Evolutionary conservation across 2,888 invertebrate species (phyloP).

Genomic region (Apamea epomidion): DNA sequence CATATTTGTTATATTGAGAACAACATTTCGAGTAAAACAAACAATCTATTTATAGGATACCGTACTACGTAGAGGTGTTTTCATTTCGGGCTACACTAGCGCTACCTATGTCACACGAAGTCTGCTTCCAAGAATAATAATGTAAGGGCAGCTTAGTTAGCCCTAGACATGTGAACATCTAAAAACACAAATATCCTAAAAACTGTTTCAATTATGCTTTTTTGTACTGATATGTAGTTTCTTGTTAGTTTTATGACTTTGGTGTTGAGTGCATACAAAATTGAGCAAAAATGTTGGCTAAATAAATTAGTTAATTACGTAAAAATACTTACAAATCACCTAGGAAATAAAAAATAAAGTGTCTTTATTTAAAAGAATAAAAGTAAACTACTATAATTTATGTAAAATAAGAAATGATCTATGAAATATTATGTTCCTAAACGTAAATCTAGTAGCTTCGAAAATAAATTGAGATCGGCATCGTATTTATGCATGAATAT

Average conservation of each 20-base stretch:
- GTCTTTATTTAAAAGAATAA: conserved; percentile 86
- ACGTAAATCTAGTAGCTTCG: conserved; percentile 89
- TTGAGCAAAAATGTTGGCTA: conserved; percentile 90
- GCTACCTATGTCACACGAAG: conserved; percentile 33
- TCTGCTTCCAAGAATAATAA: background rate
- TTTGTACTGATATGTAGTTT: conserved; percentile 89
- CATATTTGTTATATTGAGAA: conserved; percentile 5
- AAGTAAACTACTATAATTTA: conserved; percentile 77
- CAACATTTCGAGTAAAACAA: conserved; percentile 15
- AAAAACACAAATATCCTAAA: conserved; percentile 44
- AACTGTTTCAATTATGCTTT: conserved; percentile 81
- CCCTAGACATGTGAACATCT: conserved; percentile 30
- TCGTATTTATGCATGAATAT: conserved; percentile 76
- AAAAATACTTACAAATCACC: conserved; percentile 82
- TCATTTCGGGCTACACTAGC: conserved; percentile 80
- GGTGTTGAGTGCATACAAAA: conserved; percentile 89
- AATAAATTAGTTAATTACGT: conserved; percentile 85
- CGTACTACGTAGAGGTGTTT: conserved; percentile 47
- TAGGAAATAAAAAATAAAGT: conserved; percentile 82
- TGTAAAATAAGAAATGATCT: conserved; percentile 80
- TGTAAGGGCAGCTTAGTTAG: conserved; percentile 8
- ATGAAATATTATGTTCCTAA: conserved; percentile 77
- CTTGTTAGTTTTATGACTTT: conserved; percentile 88
- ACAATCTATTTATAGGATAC: conserved; percentile 62
- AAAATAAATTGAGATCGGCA: conserved; percentile 89